Evolutionary conservation across 1,140 invertebrate genomes (phyloP).

Genomic region (Drosophila jambulina): DNA sequence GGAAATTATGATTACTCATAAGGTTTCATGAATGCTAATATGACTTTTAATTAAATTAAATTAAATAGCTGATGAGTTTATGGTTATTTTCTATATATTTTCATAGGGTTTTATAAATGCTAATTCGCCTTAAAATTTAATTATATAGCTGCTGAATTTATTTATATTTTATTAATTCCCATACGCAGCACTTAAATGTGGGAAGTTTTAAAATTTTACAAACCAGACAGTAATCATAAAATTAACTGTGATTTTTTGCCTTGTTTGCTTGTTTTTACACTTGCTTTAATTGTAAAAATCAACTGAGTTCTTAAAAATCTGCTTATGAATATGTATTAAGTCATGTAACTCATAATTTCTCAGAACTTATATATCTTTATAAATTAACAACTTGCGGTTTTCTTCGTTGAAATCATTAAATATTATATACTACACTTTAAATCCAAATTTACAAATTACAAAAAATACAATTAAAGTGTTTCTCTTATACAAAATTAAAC

Average conservation of each 20-base stretch:
- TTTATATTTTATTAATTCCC: background rate
- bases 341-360: background rate
- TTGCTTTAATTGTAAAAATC: constrained; percentile 3
- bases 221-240: background rate
- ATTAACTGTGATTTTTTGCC: background rate
- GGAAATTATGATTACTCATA: constrained; percentile 1
- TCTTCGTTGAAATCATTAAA: background rate
- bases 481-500: background rate
- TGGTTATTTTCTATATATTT: background rate
- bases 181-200: constrained; percentile 1
- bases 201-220: background rate
- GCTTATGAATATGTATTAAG: background rate
- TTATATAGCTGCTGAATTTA: background rate
- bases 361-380: background rate
- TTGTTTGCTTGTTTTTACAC: constrained; percentile 1
- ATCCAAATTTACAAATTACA: background rate
- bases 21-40: constrained; percentile 2
- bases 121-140: background rate
- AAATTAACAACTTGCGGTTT: background rate
- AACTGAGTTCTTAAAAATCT: background rate
- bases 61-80: background rate
- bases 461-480: background rate
- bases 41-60: background rate
- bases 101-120: background rate
- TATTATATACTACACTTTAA: background rate